These are phyloP conservation scores for Leucophenga varia DNA, from an alignment of 1,140 invertebrate species.

Conservation along the genomic window DNA sequence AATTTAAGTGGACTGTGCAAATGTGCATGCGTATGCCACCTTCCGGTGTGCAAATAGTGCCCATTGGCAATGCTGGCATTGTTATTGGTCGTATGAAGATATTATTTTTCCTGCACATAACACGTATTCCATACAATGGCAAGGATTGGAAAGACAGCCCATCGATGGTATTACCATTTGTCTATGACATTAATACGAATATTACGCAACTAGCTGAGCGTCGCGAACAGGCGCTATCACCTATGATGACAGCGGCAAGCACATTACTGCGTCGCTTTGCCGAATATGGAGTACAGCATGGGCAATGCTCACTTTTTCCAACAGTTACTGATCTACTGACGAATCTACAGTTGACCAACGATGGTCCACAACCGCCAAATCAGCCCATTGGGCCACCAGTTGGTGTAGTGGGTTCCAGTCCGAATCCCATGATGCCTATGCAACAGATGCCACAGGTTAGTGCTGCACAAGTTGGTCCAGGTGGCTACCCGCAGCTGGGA, in stretches of 20 bases:
- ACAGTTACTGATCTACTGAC: conserved; percentile 82
- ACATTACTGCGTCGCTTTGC: conserved; percentile 68
- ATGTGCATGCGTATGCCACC: conserved; percentile 90
- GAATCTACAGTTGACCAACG: conserved; percentile 74
- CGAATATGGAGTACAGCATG: conserved; percentile 63
- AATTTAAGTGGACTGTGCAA: conserved; percentile 77
- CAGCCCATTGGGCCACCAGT: conserved; percentile 43
- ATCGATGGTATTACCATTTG: conserved; percentile 80
- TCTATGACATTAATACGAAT: conserved; percentile 86
- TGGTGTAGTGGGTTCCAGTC: conserved; percentile 56
- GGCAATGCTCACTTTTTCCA: conserved; percentile 85
- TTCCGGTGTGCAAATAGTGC: conserved; percentile 78
- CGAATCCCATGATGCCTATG: conserved; percentile 63
- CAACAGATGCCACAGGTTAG: conserved; percentile 48
- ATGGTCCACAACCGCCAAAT: conserved; percentile 60
- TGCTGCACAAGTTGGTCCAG: conserved; percentile 34
- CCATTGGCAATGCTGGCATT: conserved; percentile 80
- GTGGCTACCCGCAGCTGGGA: conserved; percentile 36
- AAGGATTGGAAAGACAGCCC: conserved; percentile 70
- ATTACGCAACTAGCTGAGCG: conserved; percentile 83
- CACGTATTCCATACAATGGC: conserved; percentile 66
- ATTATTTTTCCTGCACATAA: conserved; percentile 87
- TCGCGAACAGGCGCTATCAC: conserved; percentile 65
- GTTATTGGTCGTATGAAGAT: conserved; percentile 82
- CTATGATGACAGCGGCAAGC: conserved; percentile 66